A percentile compares a stretch with the other conserved stretches of the same genome.
Evolutionary conservation across 2,113 vertebrate species (phyloP).

Genomic region (Gymnobelideus leadbeateri): DNA sequence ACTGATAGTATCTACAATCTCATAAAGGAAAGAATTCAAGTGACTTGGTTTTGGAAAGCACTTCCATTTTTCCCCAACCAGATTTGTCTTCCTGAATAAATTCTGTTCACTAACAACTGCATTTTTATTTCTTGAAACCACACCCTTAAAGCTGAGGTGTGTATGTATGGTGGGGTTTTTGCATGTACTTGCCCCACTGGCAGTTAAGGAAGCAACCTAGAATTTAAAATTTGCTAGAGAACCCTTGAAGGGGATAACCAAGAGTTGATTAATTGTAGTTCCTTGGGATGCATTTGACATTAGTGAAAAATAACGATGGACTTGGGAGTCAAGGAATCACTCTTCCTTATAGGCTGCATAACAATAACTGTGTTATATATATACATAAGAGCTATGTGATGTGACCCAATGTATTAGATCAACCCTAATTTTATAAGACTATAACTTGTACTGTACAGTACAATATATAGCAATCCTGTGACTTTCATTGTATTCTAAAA

Average conservation of each 20-base stretch:
- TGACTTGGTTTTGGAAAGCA: not conserved
- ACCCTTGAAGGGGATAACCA: not conserved
- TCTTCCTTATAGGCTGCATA: not conserved
- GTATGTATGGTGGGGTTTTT: not conserved
- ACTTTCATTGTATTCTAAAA: not conserved
- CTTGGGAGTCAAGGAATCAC: not conserved
- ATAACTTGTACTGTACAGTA: not conserved
- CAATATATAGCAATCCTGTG: not conserved
- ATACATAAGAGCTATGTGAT: not conserved
- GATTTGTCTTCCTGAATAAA: not conserved
- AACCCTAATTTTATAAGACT: not conserved
- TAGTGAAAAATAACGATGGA: not conserved
- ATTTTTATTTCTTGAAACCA: slow-evolving; percentile 30
- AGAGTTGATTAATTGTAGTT: not conserved
- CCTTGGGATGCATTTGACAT: not conserved
- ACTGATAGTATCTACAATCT: not conserved
- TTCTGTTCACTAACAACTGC: not conserved
- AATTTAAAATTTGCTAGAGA: not conserved
- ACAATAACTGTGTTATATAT: not conserved
- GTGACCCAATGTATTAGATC: not conserved
- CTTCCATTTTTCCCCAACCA: not conserved
- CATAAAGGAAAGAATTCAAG: not conserved
- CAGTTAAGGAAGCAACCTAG: not conserved
- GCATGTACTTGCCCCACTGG: not conserved
- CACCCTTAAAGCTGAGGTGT: not conserved